Base-by-base conservation (phyloP, 2,113 vertebrate species). In the Maccullochella peelii region DNA sequence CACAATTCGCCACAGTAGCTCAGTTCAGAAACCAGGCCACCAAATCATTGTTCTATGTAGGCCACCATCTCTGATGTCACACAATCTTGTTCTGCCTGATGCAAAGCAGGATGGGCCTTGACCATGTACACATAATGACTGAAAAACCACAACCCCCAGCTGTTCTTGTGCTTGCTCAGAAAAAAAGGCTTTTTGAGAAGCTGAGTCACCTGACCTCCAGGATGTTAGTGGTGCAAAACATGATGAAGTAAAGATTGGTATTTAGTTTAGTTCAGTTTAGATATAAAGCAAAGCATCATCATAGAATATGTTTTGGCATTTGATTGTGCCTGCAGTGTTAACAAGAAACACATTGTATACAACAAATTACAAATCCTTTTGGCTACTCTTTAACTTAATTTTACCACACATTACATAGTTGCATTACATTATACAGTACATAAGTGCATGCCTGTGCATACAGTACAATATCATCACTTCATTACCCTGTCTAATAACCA, bases 1-100 rank as follows among this genome's bases (percentile, higher is more conserved):
- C 63, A 30, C 49, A 66, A 73, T 59, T 77, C 33, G n/a, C 81
- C 78, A 77, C 72, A 89, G 87, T 55, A 71, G 79, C 69, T 78
- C 58, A 40, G 50, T 86, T 88, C 52, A 77, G 66, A 77, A 82
- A 69, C 69, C 80, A 78, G 82, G 79, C 77, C 83, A 92, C 79
- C 72, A 52, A 63, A 16, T 83, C 85, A 87, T 84, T 93, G 89
- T 89, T 86, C 88, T 77, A 76, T 85, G 58, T 81, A 83, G 90
- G 90, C 88, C 89, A 88, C 72, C 67, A 52, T 77, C 66, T 44
- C 72, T 89, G 88, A 80, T 88, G 90, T 90, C 82, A 81, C 77
- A 84, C 73, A 25, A n/a, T n/a, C 79, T 23, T 69, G 47, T 84
- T 16, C 30, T 76, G 76, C 40, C 50, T 74, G 79, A 86, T 63